phyloP scores from a whole-genome alignment of 2,113 vertebrate genomes.

The Mirza zaza region DNA sequence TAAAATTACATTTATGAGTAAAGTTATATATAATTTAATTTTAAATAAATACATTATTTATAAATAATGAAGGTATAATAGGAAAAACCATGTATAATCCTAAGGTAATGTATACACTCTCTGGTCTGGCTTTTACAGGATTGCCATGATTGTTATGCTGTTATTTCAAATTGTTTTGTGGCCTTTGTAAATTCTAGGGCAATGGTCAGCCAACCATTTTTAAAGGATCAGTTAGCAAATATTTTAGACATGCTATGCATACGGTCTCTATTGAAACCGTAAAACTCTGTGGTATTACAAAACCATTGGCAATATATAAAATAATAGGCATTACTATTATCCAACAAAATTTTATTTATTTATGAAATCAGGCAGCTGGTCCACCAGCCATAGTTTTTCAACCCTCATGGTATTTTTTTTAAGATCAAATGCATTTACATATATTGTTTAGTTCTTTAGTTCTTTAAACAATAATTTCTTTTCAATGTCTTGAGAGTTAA shows the following conservation, averaged over 20 bases:
- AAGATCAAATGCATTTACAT: not conserved
- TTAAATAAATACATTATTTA: not conserved
- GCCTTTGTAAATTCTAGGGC: not conserved
- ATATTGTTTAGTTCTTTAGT: not conserved
- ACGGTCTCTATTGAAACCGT: not conserved
- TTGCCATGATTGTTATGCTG: not conserved
- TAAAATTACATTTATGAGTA: not conserved
- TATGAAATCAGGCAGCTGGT: not conserved
- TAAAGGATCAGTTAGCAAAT: not conserved
- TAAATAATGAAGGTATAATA: not conserved
- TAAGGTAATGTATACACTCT: not conserved
- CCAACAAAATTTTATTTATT: not conserved
- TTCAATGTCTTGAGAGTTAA: not conserved
- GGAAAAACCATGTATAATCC: not conserved
- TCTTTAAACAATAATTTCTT: not conserved
- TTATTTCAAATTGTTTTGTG: not conserved
- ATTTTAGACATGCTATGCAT: no score
- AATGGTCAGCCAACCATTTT: not conserved
- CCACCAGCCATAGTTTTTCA: not conserved
- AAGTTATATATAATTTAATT: not conserved
- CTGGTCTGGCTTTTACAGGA: not conserved
- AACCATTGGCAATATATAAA: not conserved
- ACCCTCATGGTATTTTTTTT: not conserved
- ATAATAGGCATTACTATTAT: fast-evolving
- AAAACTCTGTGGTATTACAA: not conserved